Evolutionary conservation across 2,888 invertebrate genomes (phyloP), one percentile per base, ranked within the genome.

Genomic region (Suillia variegata): DNA sequence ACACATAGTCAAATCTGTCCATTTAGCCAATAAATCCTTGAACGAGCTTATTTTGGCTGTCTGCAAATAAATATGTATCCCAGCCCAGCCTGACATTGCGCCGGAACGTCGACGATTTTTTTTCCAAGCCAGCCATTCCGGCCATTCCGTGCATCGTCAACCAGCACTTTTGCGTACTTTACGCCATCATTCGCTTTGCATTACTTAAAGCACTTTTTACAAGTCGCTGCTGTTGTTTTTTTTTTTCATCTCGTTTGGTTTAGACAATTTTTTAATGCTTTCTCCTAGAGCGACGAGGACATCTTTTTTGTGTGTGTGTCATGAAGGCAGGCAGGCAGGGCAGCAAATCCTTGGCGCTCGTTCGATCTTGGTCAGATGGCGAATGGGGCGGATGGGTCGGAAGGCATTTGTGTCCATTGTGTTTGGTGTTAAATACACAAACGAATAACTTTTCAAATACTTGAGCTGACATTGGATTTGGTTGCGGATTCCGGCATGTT

Each of bases 21-120:
- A 80, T 80, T 80, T 78, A 76, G 74, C 78, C 78, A 80, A 80
- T 80, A 80, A 80, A 80, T 80, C 80, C 78, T 79, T 77, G 75
- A 75, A 75, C 70, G n/a, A 77, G 77, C 78, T 77, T 78, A 78
- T 78, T 77, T 77, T 69, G 67, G 69, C 71, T 69, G 71, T 76
- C 73, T 75, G 67, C 69, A 69, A 71, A 77, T 71, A 75, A 74
- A 76, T 76, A 74, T 75, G 68, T n/a, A n/a, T n/a, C n/a, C n/a
- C n/a, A n/a, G n/a, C n/a, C n/a, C n/a, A n/a, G n/a, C 67, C 65
- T 64, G 66, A 66, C 65, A 47, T 21, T 22, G 33, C 38, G 6
- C 12, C 38, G n/a, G n/a, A n/a, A n/a, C n/a, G n/a, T n/a, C n/a
- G n/a, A n/a, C n/a, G n/a, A n/a, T n/a, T n/a, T n/a, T n/a, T n/a